These are phyloP conservation scores for Martes martes DNA, from an alignment of 2,113 vertebrate genomes.

Conservation along the genomic window DNA sequence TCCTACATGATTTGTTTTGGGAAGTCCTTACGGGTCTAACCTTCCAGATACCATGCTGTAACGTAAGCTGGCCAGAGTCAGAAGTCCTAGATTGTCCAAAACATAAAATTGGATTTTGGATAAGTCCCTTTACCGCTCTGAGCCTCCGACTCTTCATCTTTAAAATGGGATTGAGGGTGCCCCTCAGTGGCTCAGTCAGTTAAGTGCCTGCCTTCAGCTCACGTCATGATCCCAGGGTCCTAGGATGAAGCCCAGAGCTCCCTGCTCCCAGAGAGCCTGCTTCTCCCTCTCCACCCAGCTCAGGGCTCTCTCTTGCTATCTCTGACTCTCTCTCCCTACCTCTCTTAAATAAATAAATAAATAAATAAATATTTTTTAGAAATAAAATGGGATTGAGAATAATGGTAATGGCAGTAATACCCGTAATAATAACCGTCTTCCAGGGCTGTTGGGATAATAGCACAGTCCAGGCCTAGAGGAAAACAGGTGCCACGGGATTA, in stretches of 20 bases:
- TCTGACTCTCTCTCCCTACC: background rate
- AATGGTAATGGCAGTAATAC: background rate
- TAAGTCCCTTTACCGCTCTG: slow-evolving; percentile 38
- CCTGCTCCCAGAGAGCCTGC: background rate
- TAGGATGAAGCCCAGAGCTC: too few species aligned
- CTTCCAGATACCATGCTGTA: background rate
- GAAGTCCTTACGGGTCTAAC: slow-evolving; percentile 16
- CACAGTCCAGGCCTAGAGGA: background rate
- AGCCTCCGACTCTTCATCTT: slow-evolving; percentile 43
- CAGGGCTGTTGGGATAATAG: background rate
- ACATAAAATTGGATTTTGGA: slow-evolving; percentile 28
- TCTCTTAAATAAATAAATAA: background rate
- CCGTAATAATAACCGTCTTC: background rate
- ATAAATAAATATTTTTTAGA: background rate
- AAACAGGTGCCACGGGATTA: background rate
- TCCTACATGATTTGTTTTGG: background rate
- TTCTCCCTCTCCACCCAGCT: background rate
- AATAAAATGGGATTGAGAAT: background rate
- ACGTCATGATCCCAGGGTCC: too few species aligned
- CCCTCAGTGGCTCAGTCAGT: background rate
- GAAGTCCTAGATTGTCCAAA: slow-evolving; percentile 17
- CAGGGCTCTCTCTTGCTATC: background rate
- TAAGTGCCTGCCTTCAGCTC: background rate
- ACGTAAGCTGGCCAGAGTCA: background rate
- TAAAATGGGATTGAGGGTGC: background rate